Conservation (phyloP, 2,888 invertebrate genomes). For the Phorcus lineatus region DNA sequence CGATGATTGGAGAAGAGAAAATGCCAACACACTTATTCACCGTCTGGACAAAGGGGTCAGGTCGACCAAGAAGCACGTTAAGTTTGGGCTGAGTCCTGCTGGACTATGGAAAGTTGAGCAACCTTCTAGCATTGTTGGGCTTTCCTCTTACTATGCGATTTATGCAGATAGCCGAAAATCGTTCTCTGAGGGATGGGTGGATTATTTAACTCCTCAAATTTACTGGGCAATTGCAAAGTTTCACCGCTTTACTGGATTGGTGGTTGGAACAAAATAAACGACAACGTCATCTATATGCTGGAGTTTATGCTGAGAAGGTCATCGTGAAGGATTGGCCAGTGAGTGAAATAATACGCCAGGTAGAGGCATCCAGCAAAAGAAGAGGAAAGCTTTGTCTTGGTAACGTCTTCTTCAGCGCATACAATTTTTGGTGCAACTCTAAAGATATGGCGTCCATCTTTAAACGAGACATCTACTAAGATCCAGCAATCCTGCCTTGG, state of each 20-base stretch:
- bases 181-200: constrained; percentile 69
- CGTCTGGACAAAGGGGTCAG: constrained; percentile 53
- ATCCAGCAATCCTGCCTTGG: constrained; percentile 60
- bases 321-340: constrained; percentile 54
- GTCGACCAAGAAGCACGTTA: constrained; percentile 49
- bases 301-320: constrained; percentile 53
- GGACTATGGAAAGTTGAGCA: constrained; percentile 70
- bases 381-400: constrained; percentile 49
- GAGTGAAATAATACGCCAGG: constrained; percentile 55
- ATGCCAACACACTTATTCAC: constrained; percentile 62
- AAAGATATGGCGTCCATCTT: constrained; percentile 52
- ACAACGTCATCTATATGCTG: constrained; percentile 61
- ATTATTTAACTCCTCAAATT: constrained; percentile 69
- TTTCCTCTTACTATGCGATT: constrained; percentile 57
- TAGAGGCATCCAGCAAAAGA: constrained; percentile 52
- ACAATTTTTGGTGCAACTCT: constrained; percentile 53
- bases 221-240: constrained; percentile 72
- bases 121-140: constrained; percentile 59
- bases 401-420: constrained; percentile 64
- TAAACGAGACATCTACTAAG: constrained; percentile 45
- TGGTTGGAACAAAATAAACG: constrained; percentile 64
- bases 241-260: constrained; percentile 67
- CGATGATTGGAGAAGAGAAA: constrained; percentile 67
- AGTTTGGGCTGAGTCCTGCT: constrained; percentile 70
- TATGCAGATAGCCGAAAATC: constrained; percentile 69